These are phyloP conservation scores for Thermophis baileyi DNA, from an alignment of 2,113 vertebrate species.

Conservation along the genomic window DNA sequence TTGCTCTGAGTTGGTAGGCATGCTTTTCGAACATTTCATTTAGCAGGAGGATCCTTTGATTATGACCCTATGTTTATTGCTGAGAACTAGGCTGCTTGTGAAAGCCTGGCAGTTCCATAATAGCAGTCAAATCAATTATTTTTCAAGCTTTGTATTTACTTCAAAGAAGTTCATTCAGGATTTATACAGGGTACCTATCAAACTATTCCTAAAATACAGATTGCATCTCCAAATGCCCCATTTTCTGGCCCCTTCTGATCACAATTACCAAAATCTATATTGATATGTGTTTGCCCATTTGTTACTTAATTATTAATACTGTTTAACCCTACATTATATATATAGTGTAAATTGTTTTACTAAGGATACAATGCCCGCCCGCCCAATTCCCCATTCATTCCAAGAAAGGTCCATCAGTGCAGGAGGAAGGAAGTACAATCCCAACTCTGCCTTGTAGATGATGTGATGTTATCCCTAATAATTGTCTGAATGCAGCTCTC, in stretches of 20 bases:
- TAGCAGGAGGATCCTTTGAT: conserved; percentile 26
- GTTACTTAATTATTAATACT: too few relatives aligned
- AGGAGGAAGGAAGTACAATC: neutral
- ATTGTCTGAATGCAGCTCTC: too few relatives aligned
- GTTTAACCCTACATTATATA: too few relatives aligned
- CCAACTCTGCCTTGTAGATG: neutral
- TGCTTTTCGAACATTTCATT: conserved; percentile 3
- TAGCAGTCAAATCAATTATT: conserved; percentile 8
- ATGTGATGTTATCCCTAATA: too few relatives aligned
- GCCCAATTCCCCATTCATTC: neutral
- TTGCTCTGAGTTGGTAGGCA: conserved; percentile 30
- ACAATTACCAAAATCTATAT: too few relatives aligned
- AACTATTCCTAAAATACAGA: neutral
- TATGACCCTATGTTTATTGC: conserved; percentile 31
- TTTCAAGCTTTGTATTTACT: neutral
- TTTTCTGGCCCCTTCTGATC: too few relatives aligned
- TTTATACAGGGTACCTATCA: neutral
- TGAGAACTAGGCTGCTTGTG: conserved; percentile 6
- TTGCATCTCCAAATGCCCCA: too few relatives aligned
- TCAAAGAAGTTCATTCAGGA: conserved; percentile 3
- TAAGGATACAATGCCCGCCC: neutral
- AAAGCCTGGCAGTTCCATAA: conserved; percentile 24
- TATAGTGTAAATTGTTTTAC: too few relatives aligned
- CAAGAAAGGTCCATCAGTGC: neutral
- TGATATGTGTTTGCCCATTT: too few relatives aligned